Base-by-base conservation (phyloP, 1,140 invertebrate genomes). In the Chironomus striatipennis region DNA sequence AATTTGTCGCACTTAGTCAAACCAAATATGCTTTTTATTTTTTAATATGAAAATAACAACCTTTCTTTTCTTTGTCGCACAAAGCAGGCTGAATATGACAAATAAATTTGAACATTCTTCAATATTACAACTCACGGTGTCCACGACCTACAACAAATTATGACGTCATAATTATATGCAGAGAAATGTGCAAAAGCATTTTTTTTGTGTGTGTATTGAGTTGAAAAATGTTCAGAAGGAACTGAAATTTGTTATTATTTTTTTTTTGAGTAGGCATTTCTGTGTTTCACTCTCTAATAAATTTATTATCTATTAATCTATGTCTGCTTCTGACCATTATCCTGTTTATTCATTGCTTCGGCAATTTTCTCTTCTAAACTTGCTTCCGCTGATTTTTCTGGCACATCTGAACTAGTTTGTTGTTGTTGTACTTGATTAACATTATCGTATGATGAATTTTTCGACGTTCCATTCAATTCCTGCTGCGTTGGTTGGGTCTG, bases 331-430 rank as follows among this genome's bases (percentile, higher is more conserved):
- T 12, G 18, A 20, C 20, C 17, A 18, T 57, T 57, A 57, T 70
- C 17, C 18, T 20, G 20, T 8, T 21, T 70, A 20, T 70, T 70
- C 18, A 70, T 18, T 18, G 65, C 65, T 2, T 20, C 18, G 5
- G 65, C 65, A 70, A 70, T 18, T 70, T 70, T 70, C 18, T 70
- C 65, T 70, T 70, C 65, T 18, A 70, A 70, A 17, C 65, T 70
- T 18, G 65, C n/a, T 18, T 70, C 65, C 20, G 65, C 65, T 70
- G 65, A 70, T 70, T 18, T 20, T 57, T 57, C 47, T 70, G 65
- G 65, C 65, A 70, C 65, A 70, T 57, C n/a, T 57, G 47, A 57
- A 57, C 65, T 70, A 2, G 65, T 70, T 70, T 70, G 24, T 34
- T 34, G 24, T 34, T 34, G 17, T 21, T 70, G 65, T 10, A 70